Percentiles rank a stretch among this genome's conserved stretches.
phyloP scores from a whole-genome alignment of 2,113 vertebrate species.

The Actenoides hombroni region DNA sequence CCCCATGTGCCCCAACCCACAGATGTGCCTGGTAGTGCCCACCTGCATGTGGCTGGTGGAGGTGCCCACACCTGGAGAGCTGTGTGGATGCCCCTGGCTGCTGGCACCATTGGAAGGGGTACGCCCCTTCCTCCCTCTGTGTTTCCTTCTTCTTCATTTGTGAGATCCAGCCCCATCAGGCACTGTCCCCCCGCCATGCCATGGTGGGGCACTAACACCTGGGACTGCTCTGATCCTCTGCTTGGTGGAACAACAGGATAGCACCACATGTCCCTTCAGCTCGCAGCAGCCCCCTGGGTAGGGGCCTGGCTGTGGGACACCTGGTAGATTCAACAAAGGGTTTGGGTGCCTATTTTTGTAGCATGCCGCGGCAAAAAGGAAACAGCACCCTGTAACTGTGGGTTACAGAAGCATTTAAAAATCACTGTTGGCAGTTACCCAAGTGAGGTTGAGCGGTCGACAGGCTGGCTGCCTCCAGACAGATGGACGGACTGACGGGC shows the following conservation, averaged over 20 bases:
- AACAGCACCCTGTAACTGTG: background rate
- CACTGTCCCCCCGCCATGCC: fast-evolving
- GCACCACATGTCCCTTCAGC: background rate
- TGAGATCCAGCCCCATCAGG: background rate
- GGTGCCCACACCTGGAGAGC: background rate
- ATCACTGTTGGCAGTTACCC: background rate
- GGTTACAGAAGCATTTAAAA: background rate
- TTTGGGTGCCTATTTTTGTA: background rate
- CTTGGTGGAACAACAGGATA: background rate
- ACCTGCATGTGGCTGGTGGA: background rate
- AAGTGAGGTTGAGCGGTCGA: background rate
- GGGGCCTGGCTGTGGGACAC: fast-evolving
- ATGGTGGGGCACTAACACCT: background rate
- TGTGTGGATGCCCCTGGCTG: fast-evolving
- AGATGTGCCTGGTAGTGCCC: background rate
- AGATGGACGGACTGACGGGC: background rate
- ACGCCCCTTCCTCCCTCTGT: background rate
- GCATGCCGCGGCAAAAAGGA: background rate
- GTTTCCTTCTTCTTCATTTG: background rate
- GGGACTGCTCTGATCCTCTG: background rate
- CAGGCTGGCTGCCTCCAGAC: background rate
- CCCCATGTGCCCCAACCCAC: background rate
- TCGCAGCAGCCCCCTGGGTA: fast-evolving
- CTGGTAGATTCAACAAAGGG: background rate
- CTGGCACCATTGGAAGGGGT: background rate